Base-by-base conservation (phyloP, 2,888 invertebrate species). In the Patella caerulea region DNA sequence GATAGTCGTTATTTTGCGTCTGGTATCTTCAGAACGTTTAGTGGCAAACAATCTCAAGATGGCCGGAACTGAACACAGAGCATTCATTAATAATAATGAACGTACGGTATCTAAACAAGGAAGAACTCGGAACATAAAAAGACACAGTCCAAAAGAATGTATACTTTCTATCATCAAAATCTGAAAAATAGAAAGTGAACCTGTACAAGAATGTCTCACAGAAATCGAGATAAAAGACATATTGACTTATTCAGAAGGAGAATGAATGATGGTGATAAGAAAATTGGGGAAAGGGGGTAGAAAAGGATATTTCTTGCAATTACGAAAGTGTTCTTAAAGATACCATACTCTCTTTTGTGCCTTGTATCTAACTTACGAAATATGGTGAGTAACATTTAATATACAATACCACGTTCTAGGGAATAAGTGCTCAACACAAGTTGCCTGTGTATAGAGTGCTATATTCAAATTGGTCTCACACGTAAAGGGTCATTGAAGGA, bases 191-290 rank as follows among this genome's bases (percentile, higher is more conserved):
- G 14, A n/a, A 71, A 14, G 53, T 76, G 14, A 45, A 45, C 7
- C 9, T 45, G 7, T 9, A 9, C 45, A 45, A n/a, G 14, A 59
- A 70, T 15, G 15, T 24, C n/a, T 96, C 88, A 97, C 95, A 82
- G 17, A 45, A 19, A 19, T n/a, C 24, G 24, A 24, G 15, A 14
- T 17, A 75, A n/a, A 71, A 53, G 3, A n/a, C 19, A 14, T 34
- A 70, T 17, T 34, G 5, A 3, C 34, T 45, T 3, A 3, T 45
- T 45, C 34, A 45, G 34, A 45, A 45, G 45, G 45, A 45, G 45
- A 9, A 45, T 45, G 45, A 0, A 45, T 7, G 45, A 45, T 45
- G 45, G 9, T 45, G 4, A 9, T 45, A 45, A 7, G 45, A 45
- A 45, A 45, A 34, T 29, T 1, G 29, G 29, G 4, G 34, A 5